phyloP scores from a whole-genome alignment of 2,888 invertebrate genomes.

The Xestoiulus laeticollis region DNA sequence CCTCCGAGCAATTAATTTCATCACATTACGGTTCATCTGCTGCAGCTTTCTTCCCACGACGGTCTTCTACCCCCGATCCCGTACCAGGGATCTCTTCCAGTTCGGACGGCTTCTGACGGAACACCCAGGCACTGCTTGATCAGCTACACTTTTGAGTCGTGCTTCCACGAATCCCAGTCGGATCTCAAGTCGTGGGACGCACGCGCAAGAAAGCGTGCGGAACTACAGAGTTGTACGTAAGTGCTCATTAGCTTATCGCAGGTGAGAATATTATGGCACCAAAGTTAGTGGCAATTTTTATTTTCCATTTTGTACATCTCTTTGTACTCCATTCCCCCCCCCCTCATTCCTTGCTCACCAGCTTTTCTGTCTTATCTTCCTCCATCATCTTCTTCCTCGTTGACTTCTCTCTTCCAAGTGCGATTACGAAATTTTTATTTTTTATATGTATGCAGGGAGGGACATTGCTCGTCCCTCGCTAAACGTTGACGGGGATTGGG shows the following conservation, averaged over 20 bases:
- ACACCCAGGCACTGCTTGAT: background rate
- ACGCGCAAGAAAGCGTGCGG: background rate
- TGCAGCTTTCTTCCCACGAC: background rate
- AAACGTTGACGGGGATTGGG: background rate
- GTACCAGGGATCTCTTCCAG: background rate
- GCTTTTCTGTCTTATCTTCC: background rate
- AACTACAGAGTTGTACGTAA: background rate
- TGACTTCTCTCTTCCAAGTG: conserved; percentile 37
- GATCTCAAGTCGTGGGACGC: background rate
- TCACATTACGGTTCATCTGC: background rate
- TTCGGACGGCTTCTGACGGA: background rate
- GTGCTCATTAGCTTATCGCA: background rate
- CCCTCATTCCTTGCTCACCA: background rate
- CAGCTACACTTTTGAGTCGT: background rate
- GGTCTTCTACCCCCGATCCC: background rate
- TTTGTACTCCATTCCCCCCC: background rate
- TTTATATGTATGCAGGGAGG: conserved; percentile 13
- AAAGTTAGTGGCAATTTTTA: conserved; percentile 7
- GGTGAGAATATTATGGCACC: background rate
- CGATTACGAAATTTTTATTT: conserved; percentile 32
- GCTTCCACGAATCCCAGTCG: background rate
- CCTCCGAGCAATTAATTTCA: background rate
- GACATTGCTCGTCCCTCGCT: background rate
- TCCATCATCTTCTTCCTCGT: background rate
- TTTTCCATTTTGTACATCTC: background rate